Evolutionary conservation across 1,140 invertebrate genomes (phyloP).

Genomic region (Cydia strobilella): DNA sequence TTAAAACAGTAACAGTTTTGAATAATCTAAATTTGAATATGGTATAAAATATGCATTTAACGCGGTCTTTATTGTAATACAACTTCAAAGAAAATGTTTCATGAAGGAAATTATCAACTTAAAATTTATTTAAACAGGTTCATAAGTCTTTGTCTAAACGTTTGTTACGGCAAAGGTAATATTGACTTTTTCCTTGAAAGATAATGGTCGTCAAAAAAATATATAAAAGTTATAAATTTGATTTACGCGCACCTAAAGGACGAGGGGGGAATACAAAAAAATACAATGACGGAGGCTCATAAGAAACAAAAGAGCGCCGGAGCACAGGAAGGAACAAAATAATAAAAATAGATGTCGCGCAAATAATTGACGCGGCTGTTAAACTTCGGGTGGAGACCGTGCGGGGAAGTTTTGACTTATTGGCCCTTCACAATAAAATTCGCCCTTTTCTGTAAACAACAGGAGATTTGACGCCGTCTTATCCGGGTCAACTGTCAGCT

Average conservation of each 20-base stretch:
- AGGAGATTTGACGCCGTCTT: slow-evolving; percentile 24
- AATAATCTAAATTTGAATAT: too few relatives aligned
- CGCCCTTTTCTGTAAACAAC: slow-evolving; percentile 32
- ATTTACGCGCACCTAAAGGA: slow-evolving; percentile 31
- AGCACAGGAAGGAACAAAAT: slow-evolving; percentile 32
- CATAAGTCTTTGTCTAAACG: neutral
- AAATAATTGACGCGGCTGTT: slow-evolving; percentile 42
- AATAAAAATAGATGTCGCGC: slow-evolving; percentile 46
- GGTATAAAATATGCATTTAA: too few relatives aligned
- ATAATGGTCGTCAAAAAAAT: slow-evolving; percentile 31
- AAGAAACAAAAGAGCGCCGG: slow-evolving; percentile 38
- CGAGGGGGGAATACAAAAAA: slow-evolving; percentile 19
- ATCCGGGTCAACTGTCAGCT: slow-evolving; percentile 28
- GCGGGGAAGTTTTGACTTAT: slow-evolving; percentile 45
- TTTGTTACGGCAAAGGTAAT: slow-evolving; percentile 9
- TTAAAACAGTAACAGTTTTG: too few relatives aligned
- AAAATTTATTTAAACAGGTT: neutral
- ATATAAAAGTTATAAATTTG: slow-evolving; percentile 30
- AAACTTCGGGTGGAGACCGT: slow-evolving; percentile 33
- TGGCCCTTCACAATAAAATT: slow-evolving; percentile 39
- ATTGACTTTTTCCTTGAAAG: slow-evolving; percentile 21
- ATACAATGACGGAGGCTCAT: slow-evolving; percentile 15
- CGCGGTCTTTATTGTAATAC: too few relatives aligned
- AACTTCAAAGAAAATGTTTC: too few relatives aligned
- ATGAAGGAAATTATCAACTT: neutral